phyloP scores from a whole-genome alignment of 2,113 vertebrate species.

The Oryctolagus cuniculus region DNA sequence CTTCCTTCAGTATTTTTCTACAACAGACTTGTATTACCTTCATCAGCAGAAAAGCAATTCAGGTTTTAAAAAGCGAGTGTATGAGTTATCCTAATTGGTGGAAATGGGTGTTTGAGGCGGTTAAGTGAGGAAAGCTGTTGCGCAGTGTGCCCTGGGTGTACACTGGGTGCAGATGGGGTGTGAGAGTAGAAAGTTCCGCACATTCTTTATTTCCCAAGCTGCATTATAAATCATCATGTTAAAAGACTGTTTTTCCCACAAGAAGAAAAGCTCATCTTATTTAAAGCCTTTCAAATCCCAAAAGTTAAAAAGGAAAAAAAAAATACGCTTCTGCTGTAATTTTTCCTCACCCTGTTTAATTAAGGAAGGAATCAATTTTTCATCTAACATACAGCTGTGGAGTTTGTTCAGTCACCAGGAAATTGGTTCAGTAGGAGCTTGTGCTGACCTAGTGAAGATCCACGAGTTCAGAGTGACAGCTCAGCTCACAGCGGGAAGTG shows the following conservation, averaged over 20 bases:
- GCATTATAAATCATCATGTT: conserved; percentile 33
- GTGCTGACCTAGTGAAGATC: conserved; percentile 52
- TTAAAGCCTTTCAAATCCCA: conserved; percentile 43
- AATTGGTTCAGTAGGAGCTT: conserved; percentile 62
- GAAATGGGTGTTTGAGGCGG: conserved; percentile 13
- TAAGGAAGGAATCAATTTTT: conserved; percentile 73
- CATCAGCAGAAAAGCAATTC: background rate
- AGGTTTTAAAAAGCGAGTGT: background rate
- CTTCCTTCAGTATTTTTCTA: background rate
- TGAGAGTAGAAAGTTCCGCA: background rate
- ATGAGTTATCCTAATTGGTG: conserved; percentile 2
- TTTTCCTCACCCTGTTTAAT: background rate
- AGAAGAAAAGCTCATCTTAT: conserved; percentile 21
- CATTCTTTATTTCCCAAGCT: conserved; percentile 1
- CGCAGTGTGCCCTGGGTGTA: background rate
- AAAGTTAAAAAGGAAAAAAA: conserved; percentile 37
- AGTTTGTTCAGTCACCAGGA: conserved; percentile 62
- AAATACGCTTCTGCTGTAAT: background rate
- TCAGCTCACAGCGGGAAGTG: background rate
- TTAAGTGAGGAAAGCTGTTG: background rate
- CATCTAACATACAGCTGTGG: conserved; percentile 72
- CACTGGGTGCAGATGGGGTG: background rate
- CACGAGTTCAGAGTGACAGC: background rate
- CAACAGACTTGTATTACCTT: background rate
- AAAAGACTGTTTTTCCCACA: conserved; percentile 42